Conservation (phyloP, 2,888 invertebrate species). For the Sericinus montela region DNA sequence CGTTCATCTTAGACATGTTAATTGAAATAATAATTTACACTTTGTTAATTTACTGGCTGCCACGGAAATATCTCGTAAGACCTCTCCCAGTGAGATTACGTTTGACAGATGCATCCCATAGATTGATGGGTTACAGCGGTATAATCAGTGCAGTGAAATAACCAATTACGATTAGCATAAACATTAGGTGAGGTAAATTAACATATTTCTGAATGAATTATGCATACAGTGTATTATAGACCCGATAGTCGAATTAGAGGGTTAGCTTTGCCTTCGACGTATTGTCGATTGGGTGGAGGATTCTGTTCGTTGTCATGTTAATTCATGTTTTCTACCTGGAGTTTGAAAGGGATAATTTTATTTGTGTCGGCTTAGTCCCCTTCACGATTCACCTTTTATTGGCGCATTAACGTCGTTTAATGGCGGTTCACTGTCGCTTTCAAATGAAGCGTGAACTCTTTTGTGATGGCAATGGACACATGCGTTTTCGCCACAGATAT, state of each 20-base stretch:
- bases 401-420: slow-evolving; percentile 32
- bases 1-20: too few relatives aligned
- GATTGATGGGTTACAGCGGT: slow-evolving; percentile 45
- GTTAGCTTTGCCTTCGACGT: slow-evolving; percentile 40
- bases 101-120: slow-evolving; percentile 54
- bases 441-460: slow-evolving; percentile 45
- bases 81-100: slow-evolving; percentile 41
- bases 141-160: slow-evolving; percentile 67
- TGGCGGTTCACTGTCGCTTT: slow-evolving; percentile 39
- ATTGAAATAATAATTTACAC: background rate
- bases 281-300: slow-evolving; percentile 33
- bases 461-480: slow-evolving; percentile 31
- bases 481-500: slow-evolving; percentile 34
- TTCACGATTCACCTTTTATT: slow-evolving; percentile 25
- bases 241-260: slow-evolving; percentile 48
- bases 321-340: slow-evolving; percentile 41
- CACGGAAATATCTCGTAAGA: slow-evolving; percentile 1
- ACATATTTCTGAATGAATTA: slow-evolving; percentile 71
- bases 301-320: slow-evolving; percentile 41
- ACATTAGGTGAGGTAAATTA: slow-evolving; percentile 70
- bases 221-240: slow-evolving; percentile 53
- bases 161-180: slow-evolving; percentile 77
- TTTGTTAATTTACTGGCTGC: background rate
- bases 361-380: background rate
- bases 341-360: slow-evolving; percentile 21